These are phyloP conservation scores for Neuroscelio doddi DNA, from an alignment of 2,888 invertebrate species.

Conservation along the genomic window DNA sequence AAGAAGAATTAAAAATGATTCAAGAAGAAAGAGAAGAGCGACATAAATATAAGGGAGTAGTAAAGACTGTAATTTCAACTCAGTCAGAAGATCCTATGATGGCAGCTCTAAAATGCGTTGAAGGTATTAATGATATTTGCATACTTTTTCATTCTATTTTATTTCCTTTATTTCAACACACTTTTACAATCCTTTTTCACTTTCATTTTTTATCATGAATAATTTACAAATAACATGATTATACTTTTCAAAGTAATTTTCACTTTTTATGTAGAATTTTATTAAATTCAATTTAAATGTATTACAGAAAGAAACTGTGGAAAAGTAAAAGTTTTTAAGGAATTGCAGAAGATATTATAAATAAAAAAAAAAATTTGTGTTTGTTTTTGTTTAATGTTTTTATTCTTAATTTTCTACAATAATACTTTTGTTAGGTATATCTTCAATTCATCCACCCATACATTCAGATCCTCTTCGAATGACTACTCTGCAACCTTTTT, in stretches of 20 bases:
- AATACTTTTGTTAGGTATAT: conserved; percentile 23
- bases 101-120: conserved; percentile 68
- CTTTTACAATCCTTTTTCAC: no score
- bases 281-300: no score
- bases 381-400: no score
- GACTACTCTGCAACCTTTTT: conserved; percentile 56
- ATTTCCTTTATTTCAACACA: no score
- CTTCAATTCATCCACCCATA: conserved; percentile 33
- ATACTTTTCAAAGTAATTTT: no score
- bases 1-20: conserved; percentile 97
- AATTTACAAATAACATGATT: no score
- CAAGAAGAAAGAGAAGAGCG: conserved; percentile 98
- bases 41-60: conserved; percentile 88
- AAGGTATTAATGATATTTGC: conserved; percentile 62
- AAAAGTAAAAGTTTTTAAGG: no score
- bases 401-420: not conserved
- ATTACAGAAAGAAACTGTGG: no score
- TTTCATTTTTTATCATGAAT: no score
- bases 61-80: conserved; percentile 72
- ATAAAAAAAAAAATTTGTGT: not conserved
- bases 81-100: conserved; percentile 68
- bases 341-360: no score
- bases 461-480: conserved; percentile 60
- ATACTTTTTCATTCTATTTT: not conserved
- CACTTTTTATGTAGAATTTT: no score